These are phyloP conservation scores for Pristionchus japonicus DNA, from an alignment of 2,888 invertebrate species.

Conservation along the genomic window DNA sequence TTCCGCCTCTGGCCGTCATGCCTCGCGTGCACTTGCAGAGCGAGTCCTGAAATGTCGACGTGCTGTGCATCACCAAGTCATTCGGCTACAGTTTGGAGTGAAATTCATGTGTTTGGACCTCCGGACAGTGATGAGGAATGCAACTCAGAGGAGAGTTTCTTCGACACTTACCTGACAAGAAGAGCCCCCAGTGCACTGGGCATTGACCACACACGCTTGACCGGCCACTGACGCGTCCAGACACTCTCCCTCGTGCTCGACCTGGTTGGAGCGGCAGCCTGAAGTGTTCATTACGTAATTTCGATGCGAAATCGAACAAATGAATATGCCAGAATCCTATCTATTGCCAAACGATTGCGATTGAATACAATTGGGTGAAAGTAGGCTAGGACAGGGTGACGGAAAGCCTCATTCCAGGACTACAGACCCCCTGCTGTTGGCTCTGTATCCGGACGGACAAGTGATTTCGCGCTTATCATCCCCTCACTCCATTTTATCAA, in stretches of 20 bases:
- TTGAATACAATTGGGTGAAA: too few species aligned
- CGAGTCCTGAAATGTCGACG: constrained; percentile 6
- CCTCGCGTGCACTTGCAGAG: constrained; percentile 53
- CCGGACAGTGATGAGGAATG: too few species aligned
- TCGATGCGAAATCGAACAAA: background rate
- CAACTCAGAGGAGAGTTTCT: too few species aligned
- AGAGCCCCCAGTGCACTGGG: constrained; percentile 72
- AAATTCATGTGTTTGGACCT: too few species aligned
- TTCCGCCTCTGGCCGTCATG: constrained; percentile 52
- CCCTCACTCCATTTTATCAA: too few species aligned
- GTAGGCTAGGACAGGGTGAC: too few species aligned
- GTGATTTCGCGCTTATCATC: too few species aligned
- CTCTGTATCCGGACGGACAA: constrained; percentile 62
- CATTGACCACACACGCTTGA: constrained; percentile 68
- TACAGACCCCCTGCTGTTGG: constrained; percentile 70
- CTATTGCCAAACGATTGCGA: too few species aligned
- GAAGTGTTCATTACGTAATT: background rate
- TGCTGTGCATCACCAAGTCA: too few species aligned
- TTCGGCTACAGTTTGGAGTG: too few species aligned
- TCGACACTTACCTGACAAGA: constrained; percentile 61
- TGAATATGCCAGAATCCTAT: too few species aligned
- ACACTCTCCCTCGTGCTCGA: constrained; percentile 72
- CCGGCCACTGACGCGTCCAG: constrained; percentile 68
- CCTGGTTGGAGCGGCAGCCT: constrained; percentile 68
- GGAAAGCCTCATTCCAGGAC: too few species aligned